Conservation (phyloP, 2,888 invertebrate species). For the Tipula vernalis region DNA sequence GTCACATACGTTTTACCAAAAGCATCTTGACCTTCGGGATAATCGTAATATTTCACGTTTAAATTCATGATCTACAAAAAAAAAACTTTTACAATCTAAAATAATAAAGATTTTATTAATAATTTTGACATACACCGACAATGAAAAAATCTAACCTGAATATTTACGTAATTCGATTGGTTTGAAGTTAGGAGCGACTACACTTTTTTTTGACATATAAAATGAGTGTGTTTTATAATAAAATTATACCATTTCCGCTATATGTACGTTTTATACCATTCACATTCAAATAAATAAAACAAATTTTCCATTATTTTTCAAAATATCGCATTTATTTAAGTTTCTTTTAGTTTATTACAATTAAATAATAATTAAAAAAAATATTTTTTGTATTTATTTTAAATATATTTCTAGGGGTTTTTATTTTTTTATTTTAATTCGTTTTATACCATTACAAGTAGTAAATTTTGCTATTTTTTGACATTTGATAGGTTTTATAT, state of each 20-base stretch:
- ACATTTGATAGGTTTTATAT: background rate
- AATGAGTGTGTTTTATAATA: background rate
- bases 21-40: constrained; percentile 59
- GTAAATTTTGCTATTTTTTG: background rate
- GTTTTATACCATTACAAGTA: background rate
- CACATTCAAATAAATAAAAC: background rate
- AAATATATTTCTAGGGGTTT: background rate
- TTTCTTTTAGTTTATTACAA: background rate
- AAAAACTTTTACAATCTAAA: background rate
- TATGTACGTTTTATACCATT: background rate
- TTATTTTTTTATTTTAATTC: background rate
- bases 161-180: background rate
- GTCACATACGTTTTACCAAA: constrained; percentile 48
- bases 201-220: background rate
- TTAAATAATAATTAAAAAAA: background rate
- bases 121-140: background rate
- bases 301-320: background rate
- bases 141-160: background rate
- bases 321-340: background rate
- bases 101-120: background rate
- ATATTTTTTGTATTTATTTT: background rate
- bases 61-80: constrained; percentile 15
- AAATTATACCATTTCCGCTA: background rate
- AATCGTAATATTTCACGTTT: constrained; percentile 44
- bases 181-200: background rate